Conservation (phyloP, 2,888 invertebrate genomes). For the Synergus laeviventris region DNA sequence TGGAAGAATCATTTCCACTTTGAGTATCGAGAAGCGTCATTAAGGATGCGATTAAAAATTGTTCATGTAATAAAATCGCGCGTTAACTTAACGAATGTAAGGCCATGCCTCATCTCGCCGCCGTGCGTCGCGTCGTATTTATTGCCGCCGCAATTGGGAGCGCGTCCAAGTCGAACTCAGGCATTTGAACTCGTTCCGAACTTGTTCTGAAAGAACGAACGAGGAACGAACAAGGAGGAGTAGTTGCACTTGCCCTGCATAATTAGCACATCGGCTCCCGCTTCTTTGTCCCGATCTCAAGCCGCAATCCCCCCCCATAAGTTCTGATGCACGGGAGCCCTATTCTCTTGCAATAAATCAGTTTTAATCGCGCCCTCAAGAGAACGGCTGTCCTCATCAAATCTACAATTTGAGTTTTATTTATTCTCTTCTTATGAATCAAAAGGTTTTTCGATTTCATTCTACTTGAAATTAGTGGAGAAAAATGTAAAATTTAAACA, state of each 20-base stretch:
- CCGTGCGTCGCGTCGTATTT: constrained; percentile 65
- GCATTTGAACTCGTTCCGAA: constrained; percentile 54
- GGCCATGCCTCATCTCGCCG: constrained; percentile 62
- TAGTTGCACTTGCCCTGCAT: constrained; percentile 57
- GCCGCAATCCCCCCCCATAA: constrained; percentile 45
- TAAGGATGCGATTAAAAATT: constrained; percentile 72
- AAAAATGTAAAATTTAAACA: background rate
- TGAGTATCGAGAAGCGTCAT: constrained; percentile 63
- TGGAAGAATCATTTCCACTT: constrained; percentile 45
- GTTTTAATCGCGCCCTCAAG: constrained; percentile 66
- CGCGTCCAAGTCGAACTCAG: constrained; percentile 69
- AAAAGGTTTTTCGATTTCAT: background rate
- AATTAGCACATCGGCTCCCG: constrained; percentile 64
- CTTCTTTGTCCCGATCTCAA: constrained; percentile 56
- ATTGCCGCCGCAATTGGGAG: constrained; percentile 73
- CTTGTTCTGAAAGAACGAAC: constrained; percentile 51
- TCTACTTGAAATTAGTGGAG: background rate
- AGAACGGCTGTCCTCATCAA: constrained; percentile 53
- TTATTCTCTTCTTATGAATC: background rate
- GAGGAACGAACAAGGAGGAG: constrained; percentile 53
- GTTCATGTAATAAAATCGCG: constrained; percentile 72
- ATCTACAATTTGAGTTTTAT: background rate
- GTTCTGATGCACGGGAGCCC: constrained; percentile 47
- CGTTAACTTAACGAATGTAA: constrained; percentile 71
- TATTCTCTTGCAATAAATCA: constrained; percentile 65